Evolutionary conservation across 2,888 invertebrate genomes (phyloP).

Genomic region (Drosophila tripunctata): DNA sequence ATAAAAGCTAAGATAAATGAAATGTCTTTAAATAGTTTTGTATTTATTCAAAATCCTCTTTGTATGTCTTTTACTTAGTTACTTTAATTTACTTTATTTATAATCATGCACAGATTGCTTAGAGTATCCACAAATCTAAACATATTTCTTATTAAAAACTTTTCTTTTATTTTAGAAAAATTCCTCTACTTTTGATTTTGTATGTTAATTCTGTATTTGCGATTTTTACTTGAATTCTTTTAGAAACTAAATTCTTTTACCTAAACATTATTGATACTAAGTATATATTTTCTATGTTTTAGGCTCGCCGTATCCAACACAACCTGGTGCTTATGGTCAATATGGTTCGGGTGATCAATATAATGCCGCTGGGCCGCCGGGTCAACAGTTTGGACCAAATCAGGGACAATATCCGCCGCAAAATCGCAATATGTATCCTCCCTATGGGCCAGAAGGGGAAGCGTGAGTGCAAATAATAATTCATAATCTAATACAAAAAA

Average conservation of each 20-base stretch:
- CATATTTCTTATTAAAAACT: too few species aligned
- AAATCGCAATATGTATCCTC: slow-evolving; percentile 92
- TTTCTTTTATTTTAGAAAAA: slow-evolving; percentile 2
- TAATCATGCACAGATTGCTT: too few species aligned
- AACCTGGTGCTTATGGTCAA: slow-evolving; percentile 88
- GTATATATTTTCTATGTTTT: slow-evolving; percentile 32
- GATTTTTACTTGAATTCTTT: slow-evolving; percentile 5
- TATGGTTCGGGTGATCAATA: slow-evolving; percentile 88
- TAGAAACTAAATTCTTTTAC: not conserved
- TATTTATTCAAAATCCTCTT: too few species aligned
- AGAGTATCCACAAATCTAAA: too few species aligned
- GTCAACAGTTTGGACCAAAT: slow-evolving; percentile 86
- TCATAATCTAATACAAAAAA: slow-evolving; percentile 9
- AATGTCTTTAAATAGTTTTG: too few species aligned
- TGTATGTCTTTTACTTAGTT: too few species aligned
- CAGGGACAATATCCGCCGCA: slow-evolving; percentile 87
- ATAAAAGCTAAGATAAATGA: too few species aligned
- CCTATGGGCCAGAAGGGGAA: slow-evolving; percentile 89
- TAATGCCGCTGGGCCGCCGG: slow-evolving; percentile 86
- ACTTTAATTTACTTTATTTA: too few species aligned
- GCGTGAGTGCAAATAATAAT: slow-evolving; percentile 85
- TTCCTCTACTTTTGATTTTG: slow-evolving; percentile 1
- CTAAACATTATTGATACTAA: not conserved
- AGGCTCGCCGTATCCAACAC: slow-evolving; percentile 86
- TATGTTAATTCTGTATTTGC: not conserved